Evolutionary conservation across 2,113 vertebrate species (phyloP).

Genomic region (Diadophis punctatus): DNA sequence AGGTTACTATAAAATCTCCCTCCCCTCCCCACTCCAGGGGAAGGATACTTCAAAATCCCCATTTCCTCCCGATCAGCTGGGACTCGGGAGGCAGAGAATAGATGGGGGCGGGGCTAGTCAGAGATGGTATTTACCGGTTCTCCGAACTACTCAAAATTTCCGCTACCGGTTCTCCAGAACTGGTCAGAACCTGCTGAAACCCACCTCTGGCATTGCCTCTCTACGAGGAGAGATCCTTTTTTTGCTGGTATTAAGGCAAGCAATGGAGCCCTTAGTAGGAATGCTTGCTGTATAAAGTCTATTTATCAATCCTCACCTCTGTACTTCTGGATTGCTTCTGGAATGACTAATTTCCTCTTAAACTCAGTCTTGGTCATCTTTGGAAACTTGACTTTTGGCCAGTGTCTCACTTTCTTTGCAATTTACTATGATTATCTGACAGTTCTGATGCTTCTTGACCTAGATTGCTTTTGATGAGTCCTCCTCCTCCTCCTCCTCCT

Average conservation of each 20-base stretch:
- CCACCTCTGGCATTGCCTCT: no score
- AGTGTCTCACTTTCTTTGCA: neutral
- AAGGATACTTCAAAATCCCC: no score
- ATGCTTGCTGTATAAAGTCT: neutral
- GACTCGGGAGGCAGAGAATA: no score
- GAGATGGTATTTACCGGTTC: no score
- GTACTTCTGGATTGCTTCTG: neutral
- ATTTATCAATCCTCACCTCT: neutral
- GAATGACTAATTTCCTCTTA: neutral
- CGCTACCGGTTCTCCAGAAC: no score
- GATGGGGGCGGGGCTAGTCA: no score
- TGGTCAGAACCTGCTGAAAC: no score
- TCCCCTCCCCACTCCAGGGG: no score
- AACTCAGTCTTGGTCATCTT: neutral
- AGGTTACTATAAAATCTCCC: no score
- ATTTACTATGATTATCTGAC: neutral
- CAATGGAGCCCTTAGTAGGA: neutral
- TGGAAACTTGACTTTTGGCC: neutral
- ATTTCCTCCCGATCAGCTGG: no score
- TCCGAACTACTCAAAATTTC: no score
- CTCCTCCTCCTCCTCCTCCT: no score
- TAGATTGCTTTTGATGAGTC: neutral
- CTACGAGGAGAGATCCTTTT: neutral
- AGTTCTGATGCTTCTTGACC: neutral
- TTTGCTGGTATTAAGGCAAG: neutral